A percentile compares a stretch with the other conserved stretches of the same genome.
These are phyloP conservation scores for Corythornis cristatus DNA, from an alignment of 2,113 vertebrate species.

Conservation along the genomic window DNA sequence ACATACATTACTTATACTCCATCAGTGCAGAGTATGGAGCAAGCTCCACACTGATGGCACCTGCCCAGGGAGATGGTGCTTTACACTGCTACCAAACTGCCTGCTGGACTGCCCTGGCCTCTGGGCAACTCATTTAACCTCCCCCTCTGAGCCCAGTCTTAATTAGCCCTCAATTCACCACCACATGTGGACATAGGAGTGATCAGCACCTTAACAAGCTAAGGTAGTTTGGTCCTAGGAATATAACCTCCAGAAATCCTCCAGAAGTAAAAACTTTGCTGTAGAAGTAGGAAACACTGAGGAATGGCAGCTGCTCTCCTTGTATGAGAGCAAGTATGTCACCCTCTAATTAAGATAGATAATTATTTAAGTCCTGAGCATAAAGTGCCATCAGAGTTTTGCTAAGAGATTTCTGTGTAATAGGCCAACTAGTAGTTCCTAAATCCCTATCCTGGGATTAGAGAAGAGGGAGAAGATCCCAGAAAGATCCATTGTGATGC, in stretches of 20 bases:
- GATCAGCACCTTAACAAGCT: background rate
- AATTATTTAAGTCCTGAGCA: background rate
- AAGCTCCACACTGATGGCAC: background rate
- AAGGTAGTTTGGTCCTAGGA: background rate
- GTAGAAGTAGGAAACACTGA: constrained; percentile 10
- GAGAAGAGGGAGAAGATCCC: constrained; percentile 21
- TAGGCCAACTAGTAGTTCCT: constrained; percentile 16
- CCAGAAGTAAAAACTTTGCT: background rate
- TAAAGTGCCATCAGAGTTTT: background rate
- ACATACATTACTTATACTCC: background rate
- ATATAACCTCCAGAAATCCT: background rate
- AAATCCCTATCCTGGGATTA: constrained; percentile 8
- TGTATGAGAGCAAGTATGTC: background rate
- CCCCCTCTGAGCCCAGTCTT: accelerated
- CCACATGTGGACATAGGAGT: background rate
- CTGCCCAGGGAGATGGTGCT: accelerated
- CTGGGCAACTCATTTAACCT: background rate
- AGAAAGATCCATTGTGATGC: constrained; percentile 31
- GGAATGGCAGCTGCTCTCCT: background rate
- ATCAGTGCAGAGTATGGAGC: accelerated
- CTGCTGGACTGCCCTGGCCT: background rate
- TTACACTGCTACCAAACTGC: background rate
- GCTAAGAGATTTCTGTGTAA: constrained; percentile 30
- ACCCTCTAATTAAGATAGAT: constrained; percentile 8
- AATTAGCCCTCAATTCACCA: background rate